Evolutionary conservation across 64 coral and sea anemone species (phyloP).

Genomic region (Orbicella faveolata): DNA sequence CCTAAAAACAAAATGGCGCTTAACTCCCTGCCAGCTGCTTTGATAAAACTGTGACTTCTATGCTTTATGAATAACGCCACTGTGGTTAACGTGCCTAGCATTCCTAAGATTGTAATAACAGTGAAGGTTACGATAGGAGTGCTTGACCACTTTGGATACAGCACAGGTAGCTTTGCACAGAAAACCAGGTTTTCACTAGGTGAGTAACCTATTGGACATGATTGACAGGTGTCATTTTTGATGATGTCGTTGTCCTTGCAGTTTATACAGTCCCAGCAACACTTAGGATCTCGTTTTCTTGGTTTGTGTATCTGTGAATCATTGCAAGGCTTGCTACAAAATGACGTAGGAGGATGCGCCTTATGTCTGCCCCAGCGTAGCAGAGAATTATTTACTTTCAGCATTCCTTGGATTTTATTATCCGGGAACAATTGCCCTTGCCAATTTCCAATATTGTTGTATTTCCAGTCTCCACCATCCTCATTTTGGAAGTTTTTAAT

Average conservation of each 20-base stretch:
- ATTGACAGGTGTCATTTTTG: slow-evolving; percentile 66
- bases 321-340: slow-evolving; percentile 69
- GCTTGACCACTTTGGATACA: slow-evolving; percentile 54
- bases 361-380: slow-evolving; percentile 70
- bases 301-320: slow-evolving; percentile 44
- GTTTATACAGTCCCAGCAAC: slow-evolving; percentile 83
- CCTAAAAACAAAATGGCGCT: slow-evolving; percentile 63
- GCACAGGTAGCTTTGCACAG: slow-evolving; percentile 60
- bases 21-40: slow-evolving; percentile 87
- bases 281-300: slow-evolving; percentile 35
- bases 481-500: slow-evolving; percentile 86
- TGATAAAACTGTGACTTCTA: slow-evolving; percentile 67
- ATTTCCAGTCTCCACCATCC: slow-evolving; percentile 71
- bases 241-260: slow-evolving; percentile 60
- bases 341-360: slow-evolving; percentile 43
- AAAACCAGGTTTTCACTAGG: slow-evolving; percentile 30
- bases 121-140: slow-evolving; percentile 31
- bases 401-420: slow-evolving; percentile 1
- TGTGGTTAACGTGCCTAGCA: slow-evolving; percentile 38
- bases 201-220: slow-evolving; percentile 52
- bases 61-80: slow-evolving; percentile 66
- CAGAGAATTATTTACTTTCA: slow-evolving; percentile 42
- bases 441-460: slow-evolving; percentile 78
- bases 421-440: slow-evolving; percentile 31
- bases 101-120: slow-evolving; percentile 33